Evolutionary conservation across 1,140 invertebrate species (phyloP), one percentile per base, ranked within the genome.

Genomic region (Agrypnia vestita): DNA sequence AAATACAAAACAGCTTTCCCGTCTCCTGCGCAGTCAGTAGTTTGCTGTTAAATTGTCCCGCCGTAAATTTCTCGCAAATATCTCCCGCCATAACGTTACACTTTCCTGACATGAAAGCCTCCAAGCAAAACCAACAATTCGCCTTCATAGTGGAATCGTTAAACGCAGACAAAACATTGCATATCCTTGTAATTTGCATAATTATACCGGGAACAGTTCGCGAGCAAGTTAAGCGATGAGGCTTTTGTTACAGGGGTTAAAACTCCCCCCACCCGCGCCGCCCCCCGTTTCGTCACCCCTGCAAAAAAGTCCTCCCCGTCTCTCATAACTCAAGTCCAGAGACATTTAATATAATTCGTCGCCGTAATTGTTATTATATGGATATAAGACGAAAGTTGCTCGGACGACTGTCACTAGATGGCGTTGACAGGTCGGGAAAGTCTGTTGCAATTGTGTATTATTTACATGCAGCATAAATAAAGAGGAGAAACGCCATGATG

Each of bases 281-380:
- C 53, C 4, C 55, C 53, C 71, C 69, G 17, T 72, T 53, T 64
- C 43, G 15, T 64, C 67, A 47, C 25, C 71, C 71, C 71, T 56
- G 6, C 25, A 35, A 13, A 71, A 71, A 71, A 71, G 51, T 25
- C 15, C 17, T 49, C 21, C 17, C 69, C 69, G 1, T 12, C 17
- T 15, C 15, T 71, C 47, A 62, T 64, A 64, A 56, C 19, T 55
- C 72, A 43, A 53, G 12, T 51, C 53, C 77, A 67, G 51, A 59
- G 19, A 71, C 73, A n/a, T 69, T 69, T 56, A 72, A 64, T 80
- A 83, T 83, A 83, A 83, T 78, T 83, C 79, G 51, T 78, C 72
- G 49, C 46, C 73, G 71, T 83, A 79, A 83, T 83, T 83, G 82
- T 80, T 83, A 76, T 83, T 80, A 78, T 83, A 83, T 76, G 82